Conservation (phyloP, 2,797 vertebrate genomes). For the Lophotriccus pileatus region DNA sequence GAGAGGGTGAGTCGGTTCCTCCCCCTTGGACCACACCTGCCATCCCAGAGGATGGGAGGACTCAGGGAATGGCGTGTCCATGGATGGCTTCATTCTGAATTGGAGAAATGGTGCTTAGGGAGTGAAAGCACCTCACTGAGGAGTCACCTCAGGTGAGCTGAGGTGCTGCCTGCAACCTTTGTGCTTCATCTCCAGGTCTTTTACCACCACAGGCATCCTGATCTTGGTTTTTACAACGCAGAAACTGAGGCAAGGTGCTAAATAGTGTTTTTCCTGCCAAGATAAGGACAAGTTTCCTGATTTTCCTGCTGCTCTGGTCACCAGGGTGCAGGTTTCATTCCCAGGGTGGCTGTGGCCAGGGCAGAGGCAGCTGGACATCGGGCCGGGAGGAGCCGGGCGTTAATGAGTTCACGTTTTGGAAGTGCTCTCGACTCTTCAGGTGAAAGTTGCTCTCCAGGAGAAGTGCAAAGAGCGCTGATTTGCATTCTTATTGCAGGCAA, state of each 20-base stretch:
- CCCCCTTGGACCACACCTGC: background rate
- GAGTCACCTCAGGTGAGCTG: background rate
- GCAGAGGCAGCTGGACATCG: background rate
- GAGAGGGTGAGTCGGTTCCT: background rate
- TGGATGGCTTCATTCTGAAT: background rate
- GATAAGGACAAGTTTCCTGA: background rate
- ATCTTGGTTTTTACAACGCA: fast-evolving
- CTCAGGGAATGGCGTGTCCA: fast-evolving
- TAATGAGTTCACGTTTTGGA: slow-evolving; percentile 49
- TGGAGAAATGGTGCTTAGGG: background rate
- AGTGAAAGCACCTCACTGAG: background rate
- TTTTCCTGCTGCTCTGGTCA: fast-evolving
- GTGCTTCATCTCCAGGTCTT: background rate
- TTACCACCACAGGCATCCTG: background rate
- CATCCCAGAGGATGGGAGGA: background rate
- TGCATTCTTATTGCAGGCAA: slow-evolving; percentile 69
- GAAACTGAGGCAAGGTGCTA: background rate
- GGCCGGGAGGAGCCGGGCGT: background rate
- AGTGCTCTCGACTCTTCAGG: slow-evolving; percentile 32
- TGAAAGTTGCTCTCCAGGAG: slow-evolving; percentile 59
- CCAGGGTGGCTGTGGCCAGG: background rate
- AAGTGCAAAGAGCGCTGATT: slow-evolving; percentile 58
- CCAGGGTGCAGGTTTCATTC: background rate
- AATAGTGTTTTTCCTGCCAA: fast-evolving
- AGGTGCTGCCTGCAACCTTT: background rate